Conservation (phyloP, 2,888 invertebrate genomes). For the Ligdia adustata region DNA sequence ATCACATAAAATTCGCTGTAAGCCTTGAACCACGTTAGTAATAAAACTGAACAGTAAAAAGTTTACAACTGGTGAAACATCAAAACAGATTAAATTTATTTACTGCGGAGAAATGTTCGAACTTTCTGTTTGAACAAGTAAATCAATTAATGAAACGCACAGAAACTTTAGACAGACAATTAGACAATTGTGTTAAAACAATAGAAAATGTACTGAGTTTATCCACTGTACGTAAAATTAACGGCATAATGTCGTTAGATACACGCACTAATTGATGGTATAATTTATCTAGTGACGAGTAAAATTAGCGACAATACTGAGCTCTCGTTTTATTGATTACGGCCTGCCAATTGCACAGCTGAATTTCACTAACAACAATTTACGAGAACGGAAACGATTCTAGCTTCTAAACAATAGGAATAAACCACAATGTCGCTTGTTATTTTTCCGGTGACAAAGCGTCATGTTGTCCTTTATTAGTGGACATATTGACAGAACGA, state of each 20-base stretch:
- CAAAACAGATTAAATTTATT: constrained; percentile 54
- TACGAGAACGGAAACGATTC: constrained; percentile 34
- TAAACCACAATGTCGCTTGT: constrained; percentile 46
- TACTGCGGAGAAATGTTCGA: constrained; percentile 43
- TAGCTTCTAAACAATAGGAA: constrained; percentile 37
- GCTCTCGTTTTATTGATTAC: constrained; percentile 52
- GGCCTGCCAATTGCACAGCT: constrained; percentile 47
- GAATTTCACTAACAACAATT: constrained; percentile 47
- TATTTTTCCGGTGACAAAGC: constrained; percentile 37
- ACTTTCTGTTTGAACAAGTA: constrained; percentile 42
- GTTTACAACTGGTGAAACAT: constrained; percentile 60
- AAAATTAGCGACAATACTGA: constrained; percentile 59
- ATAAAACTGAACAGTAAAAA: constrained; percentile 59
- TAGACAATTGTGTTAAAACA: constrained; percentile 10
- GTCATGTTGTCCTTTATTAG: constrained; percentile 63
- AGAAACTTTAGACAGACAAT: constrained; percentile 9
- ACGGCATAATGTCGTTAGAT: constrained; percentile 21
- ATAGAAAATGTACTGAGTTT: constrained; percentile 6
- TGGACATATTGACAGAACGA: constrained; percentile 73
- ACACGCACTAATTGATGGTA: constrained; percentile 44
- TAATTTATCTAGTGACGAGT: constrained; percentile 51
- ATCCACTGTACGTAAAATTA: constrained; percentile 18
- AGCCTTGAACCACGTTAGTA: constrained; percentile 47
- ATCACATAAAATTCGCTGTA: constrained; percentile 56
- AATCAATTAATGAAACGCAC: constrained; percentile 35